Evolutionary conservation across 2,797 vertebrate genomes (phyloP).

Genomic region (Apodemus agrarius): DNA sequence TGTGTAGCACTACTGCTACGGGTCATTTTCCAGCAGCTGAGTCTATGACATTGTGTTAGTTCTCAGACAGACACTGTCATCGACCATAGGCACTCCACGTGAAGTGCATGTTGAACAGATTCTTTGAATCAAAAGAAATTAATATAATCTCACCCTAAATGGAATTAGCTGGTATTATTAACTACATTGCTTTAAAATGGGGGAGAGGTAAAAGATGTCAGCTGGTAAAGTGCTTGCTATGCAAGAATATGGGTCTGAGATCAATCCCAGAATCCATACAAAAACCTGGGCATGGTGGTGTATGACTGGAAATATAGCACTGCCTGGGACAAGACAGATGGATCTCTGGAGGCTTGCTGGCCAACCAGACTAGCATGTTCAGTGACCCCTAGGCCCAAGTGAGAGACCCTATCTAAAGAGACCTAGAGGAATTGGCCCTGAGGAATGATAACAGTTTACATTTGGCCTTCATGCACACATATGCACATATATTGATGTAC

Average conservation of each 20-base stretch:
- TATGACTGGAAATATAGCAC: neutral
- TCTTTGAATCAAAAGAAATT: neutral
- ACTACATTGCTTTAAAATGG: neutral
- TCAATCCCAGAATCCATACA: neutral
- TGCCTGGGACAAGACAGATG: neutral
- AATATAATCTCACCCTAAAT: neutral
- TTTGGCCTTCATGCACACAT: neutral
- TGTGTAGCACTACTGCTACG: too few relatives aligned
- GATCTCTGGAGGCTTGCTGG: too few relatives aligned
- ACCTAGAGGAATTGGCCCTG: neutral
- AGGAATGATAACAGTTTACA: neutral
- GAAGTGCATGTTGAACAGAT: neutral
- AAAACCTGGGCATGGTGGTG: too few relatives aligned
- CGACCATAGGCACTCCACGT: rapidly evolving
- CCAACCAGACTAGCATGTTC: neutral
- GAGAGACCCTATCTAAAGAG: neutral
- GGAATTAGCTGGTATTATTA: neutral
- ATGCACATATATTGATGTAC: neutral
- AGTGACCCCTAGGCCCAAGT: neutral
- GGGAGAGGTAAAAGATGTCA: neutral
- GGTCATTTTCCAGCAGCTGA: neutral
- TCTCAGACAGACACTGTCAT: neutral
- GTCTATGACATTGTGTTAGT: neutral
- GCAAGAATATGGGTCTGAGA: neutral
- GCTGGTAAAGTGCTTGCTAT: neutral